Evolutionary conservation across 2,113 vertebrate species (phyloP), one percentile per base, ranked within the genome.

Genomic region (Oreochromis aureus): DNA sequence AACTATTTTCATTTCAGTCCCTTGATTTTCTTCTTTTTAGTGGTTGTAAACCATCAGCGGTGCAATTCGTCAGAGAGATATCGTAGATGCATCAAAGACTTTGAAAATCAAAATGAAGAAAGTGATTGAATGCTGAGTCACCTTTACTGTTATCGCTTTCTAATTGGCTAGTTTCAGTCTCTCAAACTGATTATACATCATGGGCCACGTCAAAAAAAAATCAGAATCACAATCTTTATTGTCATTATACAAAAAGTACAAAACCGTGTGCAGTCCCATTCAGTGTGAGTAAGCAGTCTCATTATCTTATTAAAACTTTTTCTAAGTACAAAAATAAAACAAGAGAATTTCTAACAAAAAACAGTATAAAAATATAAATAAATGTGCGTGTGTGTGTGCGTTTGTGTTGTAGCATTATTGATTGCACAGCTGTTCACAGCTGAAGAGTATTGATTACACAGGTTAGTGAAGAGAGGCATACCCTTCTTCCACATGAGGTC

Each of bases 141-240:
- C 69, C 41, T 76, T 73, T 30, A 73, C 41, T 18, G 69, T 73
- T 30, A 73, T 30, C 6, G 3, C 15, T 73, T 73, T 73, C 41
- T 48, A 48, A 46, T 73, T 48, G 44, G 41, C 22, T 27, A 48
- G 69, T 71, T 41, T 44, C 66, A 44, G 63, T 22, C 36, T 41
- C 0, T 69, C n/a, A 69, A 41, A 69, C 63, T 41, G 36, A 41
- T 69, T 41, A 41, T 41, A 41, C 36, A 69, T 69, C 36, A 41
- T 24, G 63, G 63, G n/a, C 63, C 36, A 69, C 36, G 5, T 69
- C n/a, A 69, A 10, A 69, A 63, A 69, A 63, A 41, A 24, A 24
- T 69, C n/a, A 24, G 11, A 69, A 69, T 41, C 63, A 69, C 36
- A 69, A 69, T 69, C 63, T 69, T 69, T 69, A 69, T 41, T 69